phyloP scores from a whole-genome alignment of 2,113 vertebrate genomes.

The Mastomys coucha region DNA sequence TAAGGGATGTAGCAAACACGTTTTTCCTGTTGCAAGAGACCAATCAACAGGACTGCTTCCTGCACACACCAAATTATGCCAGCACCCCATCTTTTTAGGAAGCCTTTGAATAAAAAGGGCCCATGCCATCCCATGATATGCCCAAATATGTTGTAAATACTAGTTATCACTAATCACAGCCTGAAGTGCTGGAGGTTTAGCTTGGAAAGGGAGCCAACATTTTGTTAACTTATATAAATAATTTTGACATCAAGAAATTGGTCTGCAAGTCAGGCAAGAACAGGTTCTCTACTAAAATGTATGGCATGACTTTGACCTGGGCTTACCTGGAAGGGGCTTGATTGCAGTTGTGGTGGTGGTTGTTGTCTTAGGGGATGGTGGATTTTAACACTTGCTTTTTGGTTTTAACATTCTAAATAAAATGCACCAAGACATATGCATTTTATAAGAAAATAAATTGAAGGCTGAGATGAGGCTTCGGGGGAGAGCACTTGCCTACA shows the following conservation, averaged over 20 bases:
- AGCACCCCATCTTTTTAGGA: background rate
- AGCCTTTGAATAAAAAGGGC: slow-evolving; percentile 41
- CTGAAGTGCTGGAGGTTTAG: slow-evolving; percentile 61
- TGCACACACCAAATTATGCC: background rate
- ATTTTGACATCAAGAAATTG: slow-evolving; percentile 79
- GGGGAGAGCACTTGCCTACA: background rate
- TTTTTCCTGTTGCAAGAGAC: slow-evolving; percentile 62
- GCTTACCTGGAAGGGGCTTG: background rate
- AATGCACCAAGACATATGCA: background rate
- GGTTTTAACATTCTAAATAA: slow-evolving; percentile 57
- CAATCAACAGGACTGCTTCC: background rate
- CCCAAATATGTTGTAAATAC: slow-evolving; percentile 71
- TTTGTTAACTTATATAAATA: slow-evolving; percentile 73
- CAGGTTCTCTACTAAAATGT: slow-evolving; percentile 64
- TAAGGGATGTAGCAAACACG: background rate
- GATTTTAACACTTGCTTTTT: slow-evolving; percentile 53
- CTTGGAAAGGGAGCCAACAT: slow-evolving; percentile 74
- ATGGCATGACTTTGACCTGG: slow-evolving; percentile 57
- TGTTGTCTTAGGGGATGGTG: background rate
- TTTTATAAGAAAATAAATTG: slow-evolving; percentile 36
- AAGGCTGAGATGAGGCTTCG: background rate
- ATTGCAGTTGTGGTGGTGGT: background rate
- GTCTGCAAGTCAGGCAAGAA: slow-evolving; percentile 70
- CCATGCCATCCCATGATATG: background rate
- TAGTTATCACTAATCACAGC: slow-evolving; percentile 27